These are phyloP conservation scores for Pempheris klunzingeri DNA, from an alignment of 2,797 vertebrate species.

Conservation along the genomic window DNA sequence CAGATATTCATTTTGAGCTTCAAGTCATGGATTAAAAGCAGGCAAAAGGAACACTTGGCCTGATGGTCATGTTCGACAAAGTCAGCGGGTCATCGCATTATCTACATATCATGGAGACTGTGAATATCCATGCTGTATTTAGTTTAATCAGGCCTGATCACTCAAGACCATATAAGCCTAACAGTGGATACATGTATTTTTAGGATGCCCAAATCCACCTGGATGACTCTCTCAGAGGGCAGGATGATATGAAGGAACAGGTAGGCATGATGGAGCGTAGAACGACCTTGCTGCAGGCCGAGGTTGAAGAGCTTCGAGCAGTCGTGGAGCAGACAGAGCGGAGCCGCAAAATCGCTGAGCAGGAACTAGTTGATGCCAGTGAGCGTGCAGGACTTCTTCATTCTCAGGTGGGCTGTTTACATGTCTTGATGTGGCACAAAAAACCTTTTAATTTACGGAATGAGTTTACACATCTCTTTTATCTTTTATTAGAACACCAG, in stretches of 20 bases:
- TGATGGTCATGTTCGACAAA: too few species aligned
- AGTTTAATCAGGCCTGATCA: too few species aligned
- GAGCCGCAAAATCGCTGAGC: slow-evolving; percentile 62
- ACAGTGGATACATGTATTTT: neutral
- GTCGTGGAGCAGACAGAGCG: slow-evolving; percentile 70
- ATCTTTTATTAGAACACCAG: slow-evolving; percentile 85
- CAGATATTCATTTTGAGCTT: too few species aligned
- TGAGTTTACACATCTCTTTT: neutral
- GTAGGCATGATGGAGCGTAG: slow-evolving; percentile 88
- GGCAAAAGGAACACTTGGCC: too few species aligned
- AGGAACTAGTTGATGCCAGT: slow-evolving; percentile 69
- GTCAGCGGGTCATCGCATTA: too few species aligned
- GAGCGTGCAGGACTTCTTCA: slow-evolving; percentile 82
- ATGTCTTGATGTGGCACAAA: too few species aligned
- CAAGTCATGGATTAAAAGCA: too few species aligned
- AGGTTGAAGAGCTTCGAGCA: slow-evolving; percentile 89
- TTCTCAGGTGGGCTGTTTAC: slow-evolving; percentile 57
- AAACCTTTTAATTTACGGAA: neutral
- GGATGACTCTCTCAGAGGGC: slow-evolving; percentile 85
- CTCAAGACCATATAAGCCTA: neutral
- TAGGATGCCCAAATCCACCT: slow-evolving; percentile 91
- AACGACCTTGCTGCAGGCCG: slow-evolving; percentile 88
- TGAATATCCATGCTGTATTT: too few species aligned
- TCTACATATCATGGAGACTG: too few species aligned
- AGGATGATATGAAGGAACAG: slow-evolving; percentile 92